Evolutionary conservation across 2,113 vertebrate species (phyloP), one percentile per base, ranked within the genome.

Genomic region (Marcusenius ussheri): DNA sequence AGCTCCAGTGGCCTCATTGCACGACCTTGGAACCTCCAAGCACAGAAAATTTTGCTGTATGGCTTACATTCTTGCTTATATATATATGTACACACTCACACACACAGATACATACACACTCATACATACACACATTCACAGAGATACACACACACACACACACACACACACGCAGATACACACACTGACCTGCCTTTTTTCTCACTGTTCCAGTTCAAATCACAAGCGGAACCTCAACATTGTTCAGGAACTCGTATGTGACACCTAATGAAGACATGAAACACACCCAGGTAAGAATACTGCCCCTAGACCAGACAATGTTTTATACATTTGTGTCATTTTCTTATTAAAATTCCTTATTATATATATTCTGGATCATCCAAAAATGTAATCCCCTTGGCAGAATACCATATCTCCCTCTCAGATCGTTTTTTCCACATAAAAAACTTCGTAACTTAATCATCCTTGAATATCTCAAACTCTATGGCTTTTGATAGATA

Each of bases 171-270:
- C 17, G 1, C 8, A 21, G 0, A 35, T 5, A 86, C n/a, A 39
- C 24, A 21, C 45, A 62, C 46, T 42, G 7, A 47, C 5, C 27
- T 47, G 17, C n/a, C 21, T 24, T 80, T 1, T 50, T 24, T 46
- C 42, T 45, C 53, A 66, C 92, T 87, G 90, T 89, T 91, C 53
- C 91, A 99, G 98, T 96, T 96, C 98, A 98, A 91, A 97, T 97
- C 93, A 92, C 96, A 0, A 96, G 97, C 93, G 98, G 97, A 91
- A 97, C 97, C 92, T 97, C 98, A 90, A 98, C 98, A 88, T 96
- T 99, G 93, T 99, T 97, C 94, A 97, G 98, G 95, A 98, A 99
- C 95, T 97, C 98, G 0, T 99, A 99, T 45, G 97, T 98, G 94
- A 97, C 98, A 0, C 98, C 98, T 47, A 95, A 96, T 88, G 98